phyloP scores from a whole-genome alignment of 2,113 vertebrate species.

The Oncorhynchus tshawytscha region DNA sequence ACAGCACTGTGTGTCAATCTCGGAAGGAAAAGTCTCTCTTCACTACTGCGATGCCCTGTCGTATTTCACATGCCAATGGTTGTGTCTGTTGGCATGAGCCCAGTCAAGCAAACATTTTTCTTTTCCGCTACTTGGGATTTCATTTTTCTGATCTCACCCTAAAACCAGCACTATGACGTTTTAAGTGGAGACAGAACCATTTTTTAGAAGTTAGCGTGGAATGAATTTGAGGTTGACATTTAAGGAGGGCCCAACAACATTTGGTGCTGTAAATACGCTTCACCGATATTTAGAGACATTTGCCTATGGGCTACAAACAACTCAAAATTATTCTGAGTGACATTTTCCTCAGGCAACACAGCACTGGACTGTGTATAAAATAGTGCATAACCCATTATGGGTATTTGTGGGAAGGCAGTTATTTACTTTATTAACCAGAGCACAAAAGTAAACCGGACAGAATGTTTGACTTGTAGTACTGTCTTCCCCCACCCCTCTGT shows the following conservation, averaged over 20 bases:
- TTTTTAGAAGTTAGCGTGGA: neutral
- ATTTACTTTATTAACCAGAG: too few species aligned
- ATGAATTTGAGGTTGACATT: neutral
- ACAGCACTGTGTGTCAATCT: constrained; percentile 9
- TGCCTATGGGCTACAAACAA: too few species aligned
- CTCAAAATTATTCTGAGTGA: too few species aligned
- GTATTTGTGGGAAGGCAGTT: too few species aligned
- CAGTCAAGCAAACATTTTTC: constrained; percentile 41
- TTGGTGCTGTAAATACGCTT: neutral
- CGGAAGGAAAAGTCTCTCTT: constrained; percentile 7
- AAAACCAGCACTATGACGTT: constrained; percentile 33
- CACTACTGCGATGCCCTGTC: constrained; percentile 16
- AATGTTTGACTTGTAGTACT: too few species aligned
- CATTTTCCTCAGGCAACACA: too few species aligned
- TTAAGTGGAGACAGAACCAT: constrained; percentile 16
- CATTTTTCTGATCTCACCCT: constrained; percentile 43
- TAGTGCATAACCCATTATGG: too few species aligned
- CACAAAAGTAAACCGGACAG: too few species aligned
- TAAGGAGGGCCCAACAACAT: neutral
- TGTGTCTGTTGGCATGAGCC: constrained; percentile 44
- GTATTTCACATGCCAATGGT: constrained; percentile 38
- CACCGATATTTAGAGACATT: neutral
- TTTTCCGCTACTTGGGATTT: constrained; percentile 51
- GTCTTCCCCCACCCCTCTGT: too few species aligned
- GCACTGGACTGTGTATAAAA: too few species aligned